phyloP scores from a whole-genome alignment of 2,797 vertebrate genomes.

The Enteromius fasciolatus region DNA sequence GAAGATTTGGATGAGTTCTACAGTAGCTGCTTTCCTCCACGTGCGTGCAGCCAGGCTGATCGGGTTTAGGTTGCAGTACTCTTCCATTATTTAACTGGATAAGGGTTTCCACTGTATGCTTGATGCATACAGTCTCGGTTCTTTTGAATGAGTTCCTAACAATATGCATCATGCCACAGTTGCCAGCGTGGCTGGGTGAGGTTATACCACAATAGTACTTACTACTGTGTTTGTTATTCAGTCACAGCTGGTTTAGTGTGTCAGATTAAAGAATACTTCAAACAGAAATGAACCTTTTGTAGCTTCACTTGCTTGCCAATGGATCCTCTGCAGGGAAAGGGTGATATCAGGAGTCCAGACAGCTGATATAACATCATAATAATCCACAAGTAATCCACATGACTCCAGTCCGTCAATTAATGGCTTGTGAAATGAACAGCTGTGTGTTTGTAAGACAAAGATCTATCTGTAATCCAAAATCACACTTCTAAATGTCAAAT shows the following conservation, averaged over 20 bases:
- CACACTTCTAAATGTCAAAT: not conserved
- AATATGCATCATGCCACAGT: not conserved
- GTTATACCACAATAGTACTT: not conserved
- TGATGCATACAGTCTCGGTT: slow-evolving; percentile 62
- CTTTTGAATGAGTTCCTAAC: slow-evolving; percentile 38
- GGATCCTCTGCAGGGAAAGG: not conserved
- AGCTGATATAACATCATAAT: not conserved
- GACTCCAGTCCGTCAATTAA: not conserved
- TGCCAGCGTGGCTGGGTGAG: not conserved
- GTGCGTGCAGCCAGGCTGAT: slow-evolving; percentile 74
- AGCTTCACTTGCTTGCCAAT: not conserved
- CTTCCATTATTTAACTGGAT: slow-evolving; percentile 86
- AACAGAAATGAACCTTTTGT: not conserved
- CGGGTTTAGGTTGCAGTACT: slow-evolving; percentile 81
- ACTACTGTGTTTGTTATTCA: slow-evolving; percentile 12
- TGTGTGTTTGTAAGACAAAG: not conserved
- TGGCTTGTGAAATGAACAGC: not conserved
- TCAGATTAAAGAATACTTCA: not conserved
- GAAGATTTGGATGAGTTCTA: slow-evolving; percentile 46
- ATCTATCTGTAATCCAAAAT: not conserved
- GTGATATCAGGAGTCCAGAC: not conserved
- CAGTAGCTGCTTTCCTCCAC: slow-evolving; percentile 53
- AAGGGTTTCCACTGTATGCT: slow-evolving; percentile 76
- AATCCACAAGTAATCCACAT: not conserved
- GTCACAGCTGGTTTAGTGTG: not conserved